Conservation (phyloP, 2,113 vertebrate species). For the Columba livia region DNA sequence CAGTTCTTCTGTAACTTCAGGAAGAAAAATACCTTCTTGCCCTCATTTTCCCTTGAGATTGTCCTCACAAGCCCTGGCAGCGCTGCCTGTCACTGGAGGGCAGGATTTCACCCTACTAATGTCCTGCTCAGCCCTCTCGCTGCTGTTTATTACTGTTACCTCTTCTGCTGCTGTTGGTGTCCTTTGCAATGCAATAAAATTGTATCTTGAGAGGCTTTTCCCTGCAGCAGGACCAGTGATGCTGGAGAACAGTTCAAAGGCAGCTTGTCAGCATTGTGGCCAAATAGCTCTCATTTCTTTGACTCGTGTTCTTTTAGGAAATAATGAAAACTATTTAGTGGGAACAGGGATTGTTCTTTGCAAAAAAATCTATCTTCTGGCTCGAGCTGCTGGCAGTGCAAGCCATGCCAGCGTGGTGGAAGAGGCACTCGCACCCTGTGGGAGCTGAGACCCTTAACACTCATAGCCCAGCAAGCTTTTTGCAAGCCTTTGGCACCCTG, state of each 20-base stretch:
- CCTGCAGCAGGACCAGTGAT: not conserved
- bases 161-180: not conserved
- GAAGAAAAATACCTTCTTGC: not conserved
- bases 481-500: not conserved
- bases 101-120: not conserved
- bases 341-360: not conserved
- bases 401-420: fast-evolving
- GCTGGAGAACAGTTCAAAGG: not conserved
- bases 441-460: not conserved
- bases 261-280: not conserved
- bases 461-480: not conserved
- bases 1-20: not conserved
- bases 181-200: not conserved
- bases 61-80: not conserved
- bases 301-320: not conserved
- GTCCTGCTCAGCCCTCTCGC: not conserved
- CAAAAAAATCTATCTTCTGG: not conserved
- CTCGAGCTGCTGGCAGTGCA: not conserved
- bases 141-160: not conserved
- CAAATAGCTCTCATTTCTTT: not conserved
- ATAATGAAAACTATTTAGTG: not conserved
- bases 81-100: slow-evolving; percentile 4
- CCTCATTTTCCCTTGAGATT: not conserved
- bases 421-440: fast-evolving
- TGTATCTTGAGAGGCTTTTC: not conserved